Evolutionary conservation across 2,797 vertebrate genomes (phyloP).

Genomic region (Bryconaethiops microstoma): DNA sequence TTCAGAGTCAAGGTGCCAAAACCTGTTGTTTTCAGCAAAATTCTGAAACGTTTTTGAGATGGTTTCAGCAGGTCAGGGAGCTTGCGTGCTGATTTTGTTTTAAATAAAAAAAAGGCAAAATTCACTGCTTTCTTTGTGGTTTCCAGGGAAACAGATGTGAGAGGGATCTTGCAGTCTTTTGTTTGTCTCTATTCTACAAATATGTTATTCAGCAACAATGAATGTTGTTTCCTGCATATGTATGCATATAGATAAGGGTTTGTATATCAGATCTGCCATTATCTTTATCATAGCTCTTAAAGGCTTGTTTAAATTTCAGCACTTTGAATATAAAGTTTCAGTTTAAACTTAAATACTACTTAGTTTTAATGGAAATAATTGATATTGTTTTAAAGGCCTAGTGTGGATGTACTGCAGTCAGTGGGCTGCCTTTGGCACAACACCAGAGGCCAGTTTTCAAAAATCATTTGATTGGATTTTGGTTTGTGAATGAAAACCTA

Average conservation of each 20-base stretch:
- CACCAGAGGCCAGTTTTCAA: not conserved
- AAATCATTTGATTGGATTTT: constrained; percentile 16
- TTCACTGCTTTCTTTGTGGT: constrained; percentile 40
- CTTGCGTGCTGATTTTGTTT: constrained; percentile 24
- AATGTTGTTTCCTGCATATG: not conserved
- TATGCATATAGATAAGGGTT: not conserved
- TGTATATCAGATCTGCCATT: not conserved
- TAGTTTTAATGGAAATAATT: not conserved
- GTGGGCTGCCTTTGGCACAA: not conserved
- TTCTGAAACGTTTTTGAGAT: constrained; percentile 22
- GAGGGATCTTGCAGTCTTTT: constrained; percentile 23
- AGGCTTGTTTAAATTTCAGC: not conserved
- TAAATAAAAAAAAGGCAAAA: constrained; percentile 19
- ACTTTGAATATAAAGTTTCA: not conserved
- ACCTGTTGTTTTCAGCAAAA: constrained; percentile 30
- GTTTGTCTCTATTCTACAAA: constrained; percentile 12
- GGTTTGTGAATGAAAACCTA: not conserved
- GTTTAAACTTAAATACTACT: not conserved
- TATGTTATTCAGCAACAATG: not conserved
- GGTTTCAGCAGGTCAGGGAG: constrained; percentile 37
- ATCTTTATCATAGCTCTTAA: not conserved
- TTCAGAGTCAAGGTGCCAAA: constrained; percentile 18
- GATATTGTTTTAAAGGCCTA: not conserved
- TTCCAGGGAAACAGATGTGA: constrained; percentile 47
- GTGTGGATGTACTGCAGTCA: not conserved